phyloP scores from a whole-genome alignment of 2,888 invertebrate species.

The Sarcophaga caerulescens region DNA sequence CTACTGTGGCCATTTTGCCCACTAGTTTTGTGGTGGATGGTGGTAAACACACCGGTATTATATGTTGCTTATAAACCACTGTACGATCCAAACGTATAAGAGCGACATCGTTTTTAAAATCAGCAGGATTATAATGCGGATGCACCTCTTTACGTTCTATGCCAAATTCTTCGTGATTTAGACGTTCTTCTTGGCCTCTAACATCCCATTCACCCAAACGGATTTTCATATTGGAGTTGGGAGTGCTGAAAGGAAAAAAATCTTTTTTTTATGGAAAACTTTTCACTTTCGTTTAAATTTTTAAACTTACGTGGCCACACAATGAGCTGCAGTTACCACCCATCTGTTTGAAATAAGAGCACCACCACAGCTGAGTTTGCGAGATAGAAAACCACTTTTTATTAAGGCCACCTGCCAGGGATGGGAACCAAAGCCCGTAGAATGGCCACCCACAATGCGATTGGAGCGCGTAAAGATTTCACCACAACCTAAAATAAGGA shows the following conservation, averaged over 20 bases:
- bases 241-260: conserved; percentile 84
- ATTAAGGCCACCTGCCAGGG: conserved; percentile 97
- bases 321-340: conserved; percentile 96
- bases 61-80: conserved; percentile 94
- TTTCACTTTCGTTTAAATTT: neutral
- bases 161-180: conserved; percentile 92
- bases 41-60: conserved; percentile 95
- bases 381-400: conserved; percentile 93
- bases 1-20: conserved; percentile 94
- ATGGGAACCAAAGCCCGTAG: conserved; percentile 94
- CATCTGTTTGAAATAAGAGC: conserved; percentile 94
- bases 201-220: conserved; percentile 97
- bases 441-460: conserved; percentile 95
- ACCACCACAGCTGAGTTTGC: conserved; percentile 95
- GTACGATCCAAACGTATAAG: conserved; percentile 89
- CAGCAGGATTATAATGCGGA: conserved; percentile 93
- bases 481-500: conserved; percentile 89
- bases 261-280: neutral
- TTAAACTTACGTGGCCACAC: conserved; percentile 91
- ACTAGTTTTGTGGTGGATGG: conserved; percentile 89
- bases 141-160: conserved; percentile 96
- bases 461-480: conserved; percentile 93
- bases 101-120: conserved; percentile 95
- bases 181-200: conserved; percentile 89
- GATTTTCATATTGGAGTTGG: conserved; percentile 93